Conservation (phyloP, 2,888 invertebrate genomes). For the Adela reaumurella region DNA sequence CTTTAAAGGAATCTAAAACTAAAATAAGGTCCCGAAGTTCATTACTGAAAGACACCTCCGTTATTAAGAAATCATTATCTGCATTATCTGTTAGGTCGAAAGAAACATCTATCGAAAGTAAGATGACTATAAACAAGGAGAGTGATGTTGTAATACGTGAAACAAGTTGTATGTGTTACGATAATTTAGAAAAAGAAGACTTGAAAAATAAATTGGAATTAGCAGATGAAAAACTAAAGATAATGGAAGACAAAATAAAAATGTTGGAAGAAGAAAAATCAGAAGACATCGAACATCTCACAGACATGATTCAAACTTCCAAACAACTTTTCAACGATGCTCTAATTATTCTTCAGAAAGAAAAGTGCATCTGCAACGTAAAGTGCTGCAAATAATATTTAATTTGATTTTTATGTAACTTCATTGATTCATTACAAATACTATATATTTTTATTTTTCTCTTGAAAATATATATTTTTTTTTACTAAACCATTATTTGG, state of each 20-base stretch:
- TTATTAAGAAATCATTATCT: conserved; percentile 28
- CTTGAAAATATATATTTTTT: no score
- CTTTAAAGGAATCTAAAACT: conserved; percentile 22
- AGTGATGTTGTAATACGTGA: no score
- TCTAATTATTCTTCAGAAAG: conserved; percentile 35
- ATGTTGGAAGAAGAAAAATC: conserved; percentile 63
- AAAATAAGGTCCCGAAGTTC: conserved; percentile 29
- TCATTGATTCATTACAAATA: no score
- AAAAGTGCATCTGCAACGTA: conserved; percentile 33
- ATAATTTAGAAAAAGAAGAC: conserved; percentile 35
- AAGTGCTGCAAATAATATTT: no score
- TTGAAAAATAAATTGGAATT: conserved; percentile 53
- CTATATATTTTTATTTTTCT: no score
- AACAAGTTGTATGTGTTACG: no score
- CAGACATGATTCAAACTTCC: conserved; percentile 54
- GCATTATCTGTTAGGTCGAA: conserved; percentile 22
- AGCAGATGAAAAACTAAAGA: conserved; percentile 63
- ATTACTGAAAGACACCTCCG: conserved; percentile 20
- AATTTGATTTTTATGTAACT: no score
- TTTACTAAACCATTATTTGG: no score
- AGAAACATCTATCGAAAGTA: no score
- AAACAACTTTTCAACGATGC: conserved; percentile 56
- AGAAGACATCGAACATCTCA: conserved; percentile 52
- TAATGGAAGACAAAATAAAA: conserved; percentile 59
- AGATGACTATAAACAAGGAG: no score